A percentile compares a stretch with the other conserved stretches of the same genome.
Evolutionary conservation across 1,140 invertebrate genomes (phyloP).

Genomic region (Drosophila subobscura): DNA sequence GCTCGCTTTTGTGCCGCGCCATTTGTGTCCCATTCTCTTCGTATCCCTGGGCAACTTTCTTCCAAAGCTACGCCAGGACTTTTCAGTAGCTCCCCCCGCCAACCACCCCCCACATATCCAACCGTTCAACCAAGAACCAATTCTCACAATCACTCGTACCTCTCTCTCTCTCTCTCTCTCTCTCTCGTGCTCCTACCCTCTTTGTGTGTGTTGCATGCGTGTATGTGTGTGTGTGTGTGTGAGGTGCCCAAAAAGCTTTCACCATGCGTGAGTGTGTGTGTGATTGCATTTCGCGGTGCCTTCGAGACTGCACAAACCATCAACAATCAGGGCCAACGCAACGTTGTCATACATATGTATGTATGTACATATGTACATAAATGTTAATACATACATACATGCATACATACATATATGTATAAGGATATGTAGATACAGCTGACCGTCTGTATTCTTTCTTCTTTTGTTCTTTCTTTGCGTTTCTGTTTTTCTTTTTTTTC

Average conservation of each 20-base stretch:
- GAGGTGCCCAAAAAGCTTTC: conserved; percentile 27
- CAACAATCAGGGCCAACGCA: conserved; percentile 70
- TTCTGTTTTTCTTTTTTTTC: conserved; percentile 20
- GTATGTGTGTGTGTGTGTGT: conserved; percentile 9
- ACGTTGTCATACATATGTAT: conserved; percentile 70
- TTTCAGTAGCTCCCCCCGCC: conserved; percentile 2
- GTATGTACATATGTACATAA: no score
- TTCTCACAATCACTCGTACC: no score
- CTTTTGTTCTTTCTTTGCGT: conserved; percentile 20
- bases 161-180: not conserved
- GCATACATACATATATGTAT: no score
- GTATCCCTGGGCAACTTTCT: no score
- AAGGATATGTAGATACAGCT: no score
- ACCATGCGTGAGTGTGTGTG: not conserved
- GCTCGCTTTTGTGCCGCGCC: conserved; percentile 58
- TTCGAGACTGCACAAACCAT: conserved; percentile 40
- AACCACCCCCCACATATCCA: not conserved
- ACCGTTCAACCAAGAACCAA: not conserved
- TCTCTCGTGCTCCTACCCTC: no score
- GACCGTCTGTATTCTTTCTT: conserved; percentile 42
- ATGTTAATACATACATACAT: no score
- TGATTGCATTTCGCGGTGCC: conserved; percentile 20
- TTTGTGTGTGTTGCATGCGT: no score
- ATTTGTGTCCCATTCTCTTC: conserved; percentile 10
- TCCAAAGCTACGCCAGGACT: no score